Conservation (phyloP, 2,113 vertebrate species). For the Colistium nudipinnis region DNA sequence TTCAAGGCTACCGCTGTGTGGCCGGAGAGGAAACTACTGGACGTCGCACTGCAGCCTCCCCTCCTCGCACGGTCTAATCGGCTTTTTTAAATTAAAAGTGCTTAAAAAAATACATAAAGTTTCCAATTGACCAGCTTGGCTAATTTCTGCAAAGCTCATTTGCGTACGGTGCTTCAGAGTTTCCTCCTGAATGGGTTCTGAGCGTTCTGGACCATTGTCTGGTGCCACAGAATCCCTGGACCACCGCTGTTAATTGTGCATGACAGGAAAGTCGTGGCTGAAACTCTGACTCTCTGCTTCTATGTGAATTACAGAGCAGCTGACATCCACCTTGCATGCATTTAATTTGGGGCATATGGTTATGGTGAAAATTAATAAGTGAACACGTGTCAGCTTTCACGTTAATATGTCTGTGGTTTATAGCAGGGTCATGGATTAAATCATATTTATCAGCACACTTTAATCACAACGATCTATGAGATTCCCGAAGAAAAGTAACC, state of each 20-base stretch:
- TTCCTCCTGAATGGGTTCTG: neutral
- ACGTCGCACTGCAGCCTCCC: neutral
- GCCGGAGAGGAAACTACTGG: slow-evolving; percentile 43
- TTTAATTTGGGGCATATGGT: neutral
- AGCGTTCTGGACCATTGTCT: neutral
- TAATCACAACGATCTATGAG: no score
- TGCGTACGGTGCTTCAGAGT: neutral
- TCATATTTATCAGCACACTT: no score
- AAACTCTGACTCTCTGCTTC: neutral
- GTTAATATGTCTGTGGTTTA: neutral
- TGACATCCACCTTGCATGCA: neutral
- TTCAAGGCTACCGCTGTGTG: slow-evolving; percentile 77
- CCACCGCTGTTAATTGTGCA: slow-evolving; percentile 5
- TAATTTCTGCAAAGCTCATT: neutral
- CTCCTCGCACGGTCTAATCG: no score
- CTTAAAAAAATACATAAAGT: neutral
- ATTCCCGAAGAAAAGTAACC: no score
- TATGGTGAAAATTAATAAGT: neutral
- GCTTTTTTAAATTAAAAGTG: no score
- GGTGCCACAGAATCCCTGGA: neutral
- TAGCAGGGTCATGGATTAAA: neutral
- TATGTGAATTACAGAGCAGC: neutral
- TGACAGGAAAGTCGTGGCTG: slow-evolving; percentile 1
- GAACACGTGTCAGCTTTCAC: neutral
- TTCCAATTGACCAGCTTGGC: neutral